These are phyloP conservation scores for Prunella strophiata DNA, from an alignment of 2,797 vertebrate genomes.

Conservation along the genomic window DNA sequence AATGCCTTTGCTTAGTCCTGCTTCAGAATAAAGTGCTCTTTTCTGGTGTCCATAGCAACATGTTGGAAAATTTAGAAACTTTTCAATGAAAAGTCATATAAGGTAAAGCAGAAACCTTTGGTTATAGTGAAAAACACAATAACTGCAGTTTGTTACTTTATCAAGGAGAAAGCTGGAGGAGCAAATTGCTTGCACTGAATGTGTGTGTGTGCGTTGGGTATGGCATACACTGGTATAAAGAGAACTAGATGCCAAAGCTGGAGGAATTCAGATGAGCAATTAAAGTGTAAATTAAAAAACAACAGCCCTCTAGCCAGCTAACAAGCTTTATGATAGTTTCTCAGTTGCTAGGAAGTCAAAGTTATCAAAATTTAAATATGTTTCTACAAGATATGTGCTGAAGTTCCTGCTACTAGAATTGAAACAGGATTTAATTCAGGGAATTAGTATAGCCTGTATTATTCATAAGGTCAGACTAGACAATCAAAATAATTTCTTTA, in stretches of 20 bases:
- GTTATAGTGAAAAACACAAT: neutral
- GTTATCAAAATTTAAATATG: neutral
- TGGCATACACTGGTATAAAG: neutral
- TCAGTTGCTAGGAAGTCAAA: neutral
- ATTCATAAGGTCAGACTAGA: slow-evolving; percentile 23
- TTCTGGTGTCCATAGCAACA: slow-evolving; percentile 38
- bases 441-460: slow-evolving; percentile 23
- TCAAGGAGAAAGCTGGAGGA: neutral
- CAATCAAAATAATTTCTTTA: slow-evolving; percentile 25
- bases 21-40: neutral
- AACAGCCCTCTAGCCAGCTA: neutral
- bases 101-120: neutral
- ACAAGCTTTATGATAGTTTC: neutral
- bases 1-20: neutral
- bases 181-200: neutral
- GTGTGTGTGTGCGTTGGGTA: rapidly evolving
- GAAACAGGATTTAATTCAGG: neutral
- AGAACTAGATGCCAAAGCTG: neutral
- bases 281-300: neutral
- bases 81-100: neutral
- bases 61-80: neutral
- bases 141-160: neutral
- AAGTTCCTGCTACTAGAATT: neutral
- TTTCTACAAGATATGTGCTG: neutral
- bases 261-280: neutral